Base-by-base conservation (phyloP, 1,140 invertebrate genomes). In the Drosophila willistoni region DNA sequence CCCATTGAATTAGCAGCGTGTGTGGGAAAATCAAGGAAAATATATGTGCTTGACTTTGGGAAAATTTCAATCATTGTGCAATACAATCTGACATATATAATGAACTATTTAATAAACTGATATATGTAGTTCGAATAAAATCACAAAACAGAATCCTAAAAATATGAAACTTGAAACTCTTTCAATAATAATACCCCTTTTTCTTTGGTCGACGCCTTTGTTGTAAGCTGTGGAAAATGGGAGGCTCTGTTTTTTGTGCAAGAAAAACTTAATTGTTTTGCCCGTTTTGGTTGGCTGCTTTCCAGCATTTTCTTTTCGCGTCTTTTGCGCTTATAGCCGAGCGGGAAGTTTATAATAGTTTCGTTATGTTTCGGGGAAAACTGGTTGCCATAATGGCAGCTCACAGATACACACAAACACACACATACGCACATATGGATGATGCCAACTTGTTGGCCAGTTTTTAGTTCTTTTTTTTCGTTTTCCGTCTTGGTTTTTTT, bases 191-290 rank as follows among this genome's bases (percentile, higher is more conserved):
- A 29, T 47, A 47, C 44, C 44, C 44, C 17, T 12, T 51, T 51
- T 9, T 2, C 10, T 4, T 12, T 19, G 22, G 17, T 19, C 44
- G 44, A 22, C 44, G 44, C 44, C 44, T 22, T 51, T 51, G 44
- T 22, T 51, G 19, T 29, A 1, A 44, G 56, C 66, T 61, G 67
- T 74, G 72, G 54, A 36, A 59, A 71, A 71, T 65, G 19, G n/a
- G 1, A n/a, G 22, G 17, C 22, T 36, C 34, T 64, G 71, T 71
- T 61, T 29, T 56, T 67, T 70, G 47, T 51, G 75, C 74, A 66
- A 71, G 81, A 78, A 87, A 77, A 91, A 91, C 79, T 84, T 91
- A 91, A 91, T 91, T 91, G 77, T 90, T 75, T 86, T 91, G 87
- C 79, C 73, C 75, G 77, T 82, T 91, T 91, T 91, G 82, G 85